A percentile compares a stretch with the other conserved stretches of the same genome.
These are phyloP conservation scores for Andrena hattorfiana DNA, from an alignment of 2,888 invertebrate species.

Conservation along the genomic window DNA sequence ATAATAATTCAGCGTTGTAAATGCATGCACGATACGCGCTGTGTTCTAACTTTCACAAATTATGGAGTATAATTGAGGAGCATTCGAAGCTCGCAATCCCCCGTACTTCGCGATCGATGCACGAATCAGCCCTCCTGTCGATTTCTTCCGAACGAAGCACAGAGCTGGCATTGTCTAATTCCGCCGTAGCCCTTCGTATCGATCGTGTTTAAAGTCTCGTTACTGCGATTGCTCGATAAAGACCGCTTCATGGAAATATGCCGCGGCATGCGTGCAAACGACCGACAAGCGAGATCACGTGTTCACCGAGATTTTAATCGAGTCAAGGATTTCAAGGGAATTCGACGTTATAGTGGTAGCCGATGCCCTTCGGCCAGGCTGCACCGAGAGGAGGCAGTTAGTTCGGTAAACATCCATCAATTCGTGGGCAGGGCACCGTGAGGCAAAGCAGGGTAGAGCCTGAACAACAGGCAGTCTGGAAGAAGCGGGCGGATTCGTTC, in stretches of 20 bases:
- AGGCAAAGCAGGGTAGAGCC: constrained; percentile 58
- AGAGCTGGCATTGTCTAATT: not conserved
- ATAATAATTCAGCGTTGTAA: not conserved
- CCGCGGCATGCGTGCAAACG: not conserved
- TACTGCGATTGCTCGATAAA: constrained; percentile 3
- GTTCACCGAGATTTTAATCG: constrained; percentile 47
- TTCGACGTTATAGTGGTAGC: constrained; percentile 69
- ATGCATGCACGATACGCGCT: not conserved
- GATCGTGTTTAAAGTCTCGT: not conserved
- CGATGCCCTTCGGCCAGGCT: constrained; percentile 62
- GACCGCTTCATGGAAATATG: not conserved
- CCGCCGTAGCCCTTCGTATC: not conserved
- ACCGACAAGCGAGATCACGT: not conserved
- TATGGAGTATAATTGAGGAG: not conserved
- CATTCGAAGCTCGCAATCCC: too few species aligned
- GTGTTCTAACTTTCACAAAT: too few species aligned
- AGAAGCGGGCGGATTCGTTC: constrained; percentile 80
- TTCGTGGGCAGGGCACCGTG: constrained; percentile 75
- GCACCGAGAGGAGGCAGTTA: constrained; percentile 74
- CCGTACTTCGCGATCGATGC: too few species aligned
- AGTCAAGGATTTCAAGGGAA: constrained; percentile 54
- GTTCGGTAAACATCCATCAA: constrained; percentile 84
- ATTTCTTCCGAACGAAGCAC: not conserved
- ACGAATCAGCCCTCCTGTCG: too few species aligned
- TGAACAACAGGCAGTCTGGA: constrained; percentile 70